Conservation (phyloP, 2,797 vertebrate genomes). For the Tenualosa ilisha region DNA sequence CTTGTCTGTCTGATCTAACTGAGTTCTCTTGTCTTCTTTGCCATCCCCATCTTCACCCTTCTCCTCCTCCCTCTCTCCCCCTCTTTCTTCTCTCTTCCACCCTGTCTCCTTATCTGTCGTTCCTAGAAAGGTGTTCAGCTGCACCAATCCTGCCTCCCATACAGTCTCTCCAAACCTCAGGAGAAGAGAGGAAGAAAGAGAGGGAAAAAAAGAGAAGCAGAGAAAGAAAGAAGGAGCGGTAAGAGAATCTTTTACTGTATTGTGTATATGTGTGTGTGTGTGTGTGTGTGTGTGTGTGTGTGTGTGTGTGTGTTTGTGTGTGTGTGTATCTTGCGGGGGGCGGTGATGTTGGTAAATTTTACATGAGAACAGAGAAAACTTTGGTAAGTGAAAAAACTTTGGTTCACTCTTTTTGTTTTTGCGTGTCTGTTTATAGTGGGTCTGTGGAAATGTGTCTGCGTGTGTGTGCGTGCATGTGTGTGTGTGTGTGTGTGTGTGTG, state of each 20-base stretch:
- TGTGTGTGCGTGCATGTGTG: neutral
- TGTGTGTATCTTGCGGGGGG: too few species aligned
- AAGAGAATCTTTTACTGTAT: too few species aligned
- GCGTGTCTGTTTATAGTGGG: too few species aligned
- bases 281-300: too few species aligned
- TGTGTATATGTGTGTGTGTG: too few species aligned
- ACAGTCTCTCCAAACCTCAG: neutral
- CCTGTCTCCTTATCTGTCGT: neutral
- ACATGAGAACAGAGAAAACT: too few species aligned
- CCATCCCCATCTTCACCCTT: neutral
- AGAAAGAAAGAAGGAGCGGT: neutral
- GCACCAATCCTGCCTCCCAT: neutral
- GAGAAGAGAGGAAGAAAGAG: neutral
- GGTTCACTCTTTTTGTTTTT: too few species aligned
- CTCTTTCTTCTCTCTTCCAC: conserved; percentile 62
- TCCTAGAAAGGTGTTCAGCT: neutral
- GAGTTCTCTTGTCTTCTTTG: neutral
- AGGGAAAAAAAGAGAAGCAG: neutral
- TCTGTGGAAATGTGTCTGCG: neutral
- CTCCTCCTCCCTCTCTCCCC: conserved; percentile 50
- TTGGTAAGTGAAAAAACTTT: too few species aligned
- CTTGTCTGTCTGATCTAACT: neutral
- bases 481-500: too few species aligned
- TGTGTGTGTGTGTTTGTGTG: neutral
- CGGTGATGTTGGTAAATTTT: too few species aligned